Percentiles rank a stretch among this genome's conserved stretches.
phyloP scores from a whole-genome alignment of 2,888 invertebrate species.

The Allophyes oxyacanthae region DNA sequence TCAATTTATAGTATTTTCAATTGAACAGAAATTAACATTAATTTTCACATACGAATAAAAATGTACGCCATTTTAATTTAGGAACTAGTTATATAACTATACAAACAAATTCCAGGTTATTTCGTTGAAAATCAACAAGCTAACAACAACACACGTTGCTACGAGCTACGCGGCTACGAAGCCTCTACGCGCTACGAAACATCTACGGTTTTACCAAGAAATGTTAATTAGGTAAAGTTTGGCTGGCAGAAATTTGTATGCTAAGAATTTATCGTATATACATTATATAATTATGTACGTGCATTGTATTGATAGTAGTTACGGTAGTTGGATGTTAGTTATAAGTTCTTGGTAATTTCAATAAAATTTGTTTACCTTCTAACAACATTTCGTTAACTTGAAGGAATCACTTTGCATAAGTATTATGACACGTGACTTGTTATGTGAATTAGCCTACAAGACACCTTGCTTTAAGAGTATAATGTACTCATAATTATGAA shows the following conservation, averaged over 20 bases:
- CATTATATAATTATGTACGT: background rate
- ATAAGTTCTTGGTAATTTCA: conserved; percentile 25
- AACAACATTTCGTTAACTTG: too few relatives aligned
- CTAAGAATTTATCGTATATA: conserved; percentile 27
- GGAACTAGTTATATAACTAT: conserved; percentile 5
- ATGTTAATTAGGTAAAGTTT: conserved; percentile 51
- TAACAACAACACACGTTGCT: conserved; percentile 22
- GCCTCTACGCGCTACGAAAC: conserved; percentile 37
- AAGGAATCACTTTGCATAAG: too few relatives aligned
- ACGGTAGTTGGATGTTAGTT: conserved; percentile 25
- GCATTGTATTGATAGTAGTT: conserved; percentile 26
- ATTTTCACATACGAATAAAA: background rate
- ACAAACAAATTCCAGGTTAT: conserved; percentile 16
- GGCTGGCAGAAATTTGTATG: conserved; percentile 27
- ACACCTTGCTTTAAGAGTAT: too few relatives aligned
- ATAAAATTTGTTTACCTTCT: conserved; percentile 8
- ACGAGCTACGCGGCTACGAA: conserved; percentile 37
- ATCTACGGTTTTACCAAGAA: conserved; percentile 31
- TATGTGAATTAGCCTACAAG: too few relatives aligned
- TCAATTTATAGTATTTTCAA: too few relatives aligned
- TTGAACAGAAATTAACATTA: too few relatives aligned
- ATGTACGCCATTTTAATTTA: conserved; percentile 5
- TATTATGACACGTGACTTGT: too few relatives aligned
- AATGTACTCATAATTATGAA: too few relatives aligned
- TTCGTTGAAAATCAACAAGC: conserved; percentile 32